phyloP scores from a whole-genome alignment of 1,140 invertebrate genomes.

The Melanaphis sacchari region DNA sequence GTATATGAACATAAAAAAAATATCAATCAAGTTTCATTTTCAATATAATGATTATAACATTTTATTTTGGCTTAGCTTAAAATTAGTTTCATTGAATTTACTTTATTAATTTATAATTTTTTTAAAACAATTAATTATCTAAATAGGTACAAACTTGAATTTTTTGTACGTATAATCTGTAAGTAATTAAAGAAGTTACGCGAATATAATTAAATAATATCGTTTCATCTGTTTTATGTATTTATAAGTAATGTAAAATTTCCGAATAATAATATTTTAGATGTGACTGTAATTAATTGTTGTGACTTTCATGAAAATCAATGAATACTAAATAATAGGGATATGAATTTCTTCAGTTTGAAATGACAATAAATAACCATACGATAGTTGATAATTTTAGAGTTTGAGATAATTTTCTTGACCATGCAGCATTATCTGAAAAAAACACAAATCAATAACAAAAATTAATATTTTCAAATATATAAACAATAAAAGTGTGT shows the following conservation, averaged over 20 bases:
- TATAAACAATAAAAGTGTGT: background rate
- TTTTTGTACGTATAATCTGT: slow-evolving; percentile 5
- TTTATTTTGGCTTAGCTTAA: background rate
- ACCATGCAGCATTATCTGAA: slow-evolving; percentile 15
- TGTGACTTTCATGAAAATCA: background rate
- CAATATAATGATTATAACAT: background rate
- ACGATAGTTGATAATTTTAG: background rate
- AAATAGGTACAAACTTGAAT: background rate
- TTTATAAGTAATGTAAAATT: background rate
- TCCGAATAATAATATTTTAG: background rate
- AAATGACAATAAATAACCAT: background rate
- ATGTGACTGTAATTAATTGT: background rate
- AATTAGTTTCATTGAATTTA: slow-evolving; percentile 8
- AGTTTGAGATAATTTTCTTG: background rate
- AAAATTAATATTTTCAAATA: background rate
- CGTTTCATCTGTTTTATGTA: background rate
- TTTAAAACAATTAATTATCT: background rate
- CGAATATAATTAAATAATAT: background rate
- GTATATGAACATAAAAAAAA: slow-evolving; percentile 11
- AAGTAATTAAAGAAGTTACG: background rate
- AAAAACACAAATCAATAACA: background rate
- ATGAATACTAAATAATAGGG: slow-evolving; percentile 11
- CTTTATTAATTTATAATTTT: background rate
- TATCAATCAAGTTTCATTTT: background rate
- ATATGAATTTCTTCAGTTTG: slow-evolving; percentile 7